These are phyloP conservation scores for Micropoecilia bifurca DNA, from an alignment of 2,797 vertebrate genomes.

Conservation along the genomic window DNA sequence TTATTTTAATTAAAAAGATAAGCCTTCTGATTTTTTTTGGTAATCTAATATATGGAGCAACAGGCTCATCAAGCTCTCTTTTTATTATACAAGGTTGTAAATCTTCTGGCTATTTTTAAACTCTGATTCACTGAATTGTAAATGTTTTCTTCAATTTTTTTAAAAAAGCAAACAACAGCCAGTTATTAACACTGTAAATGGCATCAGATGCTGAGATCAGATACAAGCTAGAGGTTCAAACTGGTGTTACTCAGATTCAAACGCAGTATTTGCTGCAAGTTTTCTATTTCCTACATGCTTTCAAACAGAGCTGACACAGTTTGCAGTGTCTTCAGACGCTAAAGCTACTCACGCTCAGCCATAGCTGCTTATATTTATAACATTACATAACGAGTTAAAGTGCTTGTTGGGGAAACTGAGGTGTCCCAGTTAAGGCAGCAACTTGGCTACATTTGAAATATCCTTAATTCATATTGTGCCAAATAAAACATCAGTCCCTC, in stretches of 20 bases:
- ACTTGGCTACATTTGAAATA: conserved; percentile 60
- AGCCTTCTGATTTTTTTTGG: conserved; percentile 10
- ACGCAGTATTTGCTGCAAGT: neutral
- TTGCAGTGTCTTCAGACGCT: conserved; percentile 48
- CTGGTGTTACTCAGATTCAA: neutral
- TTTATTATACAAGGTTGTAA: conserved; percentile 37
- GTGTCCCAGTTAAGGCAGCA: conserved; percentile 65
- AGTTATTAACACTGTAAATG: neutral
- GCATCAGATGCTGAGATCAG: conserved; percentile 26
- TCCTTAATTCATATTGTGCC: conserved; percentile 17
- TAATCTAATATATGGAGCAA: conserved; percentile 33
- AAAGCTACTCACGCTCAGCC: conserved; percentile 46
- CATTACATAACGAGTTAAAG: conserved; percentile 71
- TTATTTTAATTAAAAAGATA: conserved; percentile 30
- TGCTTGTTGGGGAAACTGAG: conserved; percentile 68
- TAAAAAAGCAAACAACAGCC: neutral
- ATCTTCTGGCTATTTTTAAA: conserved; percentile 17
- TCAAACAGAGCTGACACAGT: conserved; percentile 40
- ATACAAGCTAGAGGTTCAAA: conserved; percentile 20
- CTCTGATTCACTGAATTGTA: conserved; percentile 49
- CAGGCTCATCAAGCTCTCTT: conserved; percentile 32
- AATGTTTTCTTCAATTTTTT: conserved; percentile 12
- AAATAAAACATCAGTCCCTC: neutral
- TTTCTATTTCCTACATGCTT: conserved; percentile 22
- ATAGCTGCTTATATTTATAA: conserved; percentile 71